Evolutionary conservation across 2,113 vertebrate species (phyloP), one percentile per base, ranked within the genome.

Genomic region (Lophius piscatorius): DNA sequence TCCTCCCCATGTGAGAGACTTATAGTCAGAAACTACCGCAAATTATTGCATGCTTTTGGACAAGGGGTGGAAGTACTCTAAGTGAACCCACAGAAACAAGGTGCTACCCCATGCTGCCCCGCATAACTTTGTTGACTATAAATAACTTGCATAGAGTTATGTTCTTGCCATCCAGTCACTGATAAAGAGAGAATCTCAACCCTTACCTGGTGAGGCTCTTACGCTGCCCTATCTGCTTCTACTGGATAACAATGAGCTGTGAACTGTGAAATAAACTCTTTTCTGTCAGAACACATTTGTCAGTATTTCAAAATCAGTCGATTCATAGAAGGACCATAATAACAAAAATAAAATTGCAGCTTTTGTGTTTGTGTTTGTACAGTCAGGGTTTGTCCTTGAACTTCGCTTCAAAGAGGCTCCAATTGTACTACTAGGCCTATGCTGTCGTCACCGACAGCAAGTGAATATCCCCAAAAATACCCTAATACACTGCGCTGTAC

Each of bases 181-280:
- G 75, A 85, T 80, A 80, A 83, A 84, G 70, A 66, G 42, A 83
- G 64, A 64, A 72, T 36, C 46, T 41, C 65, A 48, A 69, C 74
- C 76, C 82, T 76, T 67, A 76, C 87, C 59, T 50, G 51, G 9
- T 83, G 81, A 87, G 64, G 73, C 76, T 77, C 78, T 86, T 79
- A 82, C 16, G 6, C n/a, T n/a, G n/a, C n/a, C n/a, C 41, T 20
- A 47, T 46, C 62, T 81, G 63, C 58, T 66, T 36, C 70, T 66
- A 50, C 62, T 76, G 82, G 87, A 81, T 80, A 81, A 83, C 80
- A 81, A 81, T 70, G 76, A 82, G 75, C 78, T 26, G 75, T 83
- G 68, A 61, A 49, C 60, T 72, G 74, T 81, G 72, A 82, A 83
- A 83, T 46, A 63, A 47, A 73, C 54, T 60, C 31, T 5, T 11